Conservation (phyloP, 2,888 invertebrate genomes). For the Noctua fimbriata region DNA sequence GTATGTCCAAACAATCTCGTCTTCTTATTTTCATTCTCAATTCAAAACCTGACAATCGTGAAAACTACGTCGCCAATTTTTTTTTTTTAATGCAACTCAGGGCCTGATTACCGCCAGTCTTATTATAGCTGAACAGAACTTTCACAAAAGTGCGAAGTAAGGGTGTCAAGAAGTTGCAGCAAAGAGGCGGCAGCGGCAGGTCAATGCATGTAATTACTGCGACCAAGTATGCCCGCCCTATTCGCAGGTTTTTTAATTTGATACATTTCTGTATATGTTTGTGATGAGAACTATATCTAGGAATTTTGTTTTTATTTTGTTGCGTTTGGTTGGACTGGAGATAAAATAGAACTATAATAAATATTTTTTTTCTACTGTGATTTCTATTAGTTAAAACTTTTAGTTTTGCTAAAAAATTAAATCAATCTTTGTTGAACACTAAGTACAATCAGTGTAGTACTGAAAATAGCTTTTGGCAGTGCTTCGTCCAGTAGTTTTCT, state of each 20-base stretch:
- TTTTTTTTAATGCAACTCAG: constrained; percentile 19
- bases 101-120: constrained; percentile 48
- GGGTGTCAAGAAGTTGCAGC: constrained; percentile 65
- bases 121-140: constrained; percentile 53
- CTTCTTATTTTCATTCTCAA: not conserved
- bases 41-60: constrained; percentile 21
- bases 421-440: not conserved
- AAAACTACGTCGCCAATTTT: not conserved
- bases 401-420: not conserved
- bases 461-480: not conserved
- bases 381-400: not conserved
- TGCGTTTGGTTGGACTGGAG: not conserved
- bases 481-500: not conserved
- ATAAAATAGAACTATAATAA: not conserved
- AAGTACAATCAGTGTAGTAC: not conserved
- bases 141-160: constrained; percentile 60
- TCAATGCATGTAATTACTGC: constrained; percentile 69
- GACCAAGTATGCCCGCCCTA: constrained; percentile 24
- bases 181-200: constrained; percentile 53
- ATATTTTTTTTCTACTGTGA: too few relatives aligned
- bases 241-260: constrained; percentile 57
- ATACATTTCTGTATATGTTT: constrained; percentile 46
- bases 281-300: not conserved
- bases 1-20: not conserved
- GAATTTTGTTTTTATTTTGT: not conserved